Evolutionary conservation across 2,113 vertebrate species (phyloP).

Genomic region (Pygoscelis antarcticus): DNA sequence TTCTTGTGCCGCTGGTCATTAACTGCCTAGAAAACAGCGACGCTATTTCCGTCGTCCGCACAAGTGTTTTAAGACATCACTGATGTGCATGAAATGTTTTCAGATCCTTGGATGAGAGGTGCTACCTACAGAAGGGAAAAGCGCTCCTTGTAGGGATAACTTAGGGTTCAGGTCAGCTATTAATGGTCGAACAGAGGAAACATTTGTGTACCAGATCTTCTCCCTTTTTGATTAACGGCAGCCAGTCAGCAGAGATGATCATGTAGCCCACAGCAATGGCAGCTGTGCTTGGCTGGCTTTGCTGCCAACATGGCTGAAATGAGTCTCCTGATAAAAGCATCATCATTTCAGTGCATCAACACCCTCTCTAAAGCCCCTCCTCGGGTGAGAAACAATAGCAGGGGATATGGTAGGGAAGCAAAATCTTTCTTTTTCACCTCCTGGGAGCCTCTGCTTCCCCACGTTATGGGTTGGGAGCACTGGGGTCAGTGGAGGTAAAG

Average conservation of each 20-base stretch:
- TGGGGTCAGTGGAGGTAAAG: background rate
- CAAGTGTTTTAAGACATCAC: background rate
- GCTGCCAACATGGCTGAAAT: rapidly evolving
- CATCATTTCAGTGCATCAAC: background rate
- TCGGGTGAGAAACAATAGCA: rapidly evolving
- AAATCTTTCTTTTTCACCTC: background rate
- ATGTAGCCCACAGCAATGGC: background rate
- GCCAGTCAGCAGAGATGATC: background rate
- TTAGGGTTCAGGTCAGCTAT: background rate
- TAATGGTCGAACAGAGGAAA: background rate
- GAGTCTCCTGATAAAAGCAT: background rate
- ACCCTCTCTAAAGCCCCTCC: background rate
- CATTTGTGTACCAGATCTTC: background rate
- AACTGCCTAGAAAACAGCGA: background rate
- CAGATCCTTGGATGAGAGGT: background rate
- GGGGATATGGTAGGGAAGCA: background rate
- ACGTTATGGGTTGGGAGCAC: rapidly evolving
- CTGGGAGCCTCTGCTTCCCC: background rate
- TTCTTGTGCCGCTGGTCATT: background rate
- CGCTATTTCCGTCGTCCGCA: background rate
- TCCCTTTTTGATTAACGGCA: background rate
- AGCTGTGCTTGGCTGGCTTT: background rate
- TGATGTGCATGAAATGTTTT: background rate
- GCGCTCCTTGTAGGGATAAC: background rate
- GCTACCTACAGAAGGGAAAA: background rate